Base-by-base conservation (phyloP, 2,888 invertebrate genomes). In the Microchrysa polita region DNA sequence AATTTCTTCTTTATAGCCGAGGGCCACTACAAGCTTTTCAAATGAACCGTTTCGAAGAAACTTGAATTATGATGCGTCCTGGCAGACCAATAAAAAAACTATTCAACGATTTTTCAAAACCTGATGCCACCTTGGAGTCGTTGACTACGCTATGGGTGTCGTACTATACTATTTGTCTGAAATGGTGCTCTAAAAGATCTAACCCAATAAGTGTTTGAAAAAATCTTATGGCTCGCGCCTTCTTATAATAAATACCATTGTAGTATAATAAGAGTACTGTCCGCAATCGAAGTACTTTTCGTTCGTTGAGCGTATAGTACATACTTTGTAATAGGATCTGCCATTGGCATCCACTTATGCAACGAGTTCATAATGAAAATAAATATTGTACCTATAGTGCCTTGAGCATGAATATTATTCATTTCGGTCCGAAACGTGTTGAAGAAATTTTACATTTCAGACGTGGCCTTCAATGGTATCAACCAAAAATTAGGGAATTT, bases 31-130 rank as follows among this genome's bases (percentile, higher is more conserved):
- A 69, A 40, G 69, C 55, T 69, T 55, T 65, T 69, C 20, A 55
- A 57, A 57, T 69, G 69, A 69, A 69, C 69, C 69, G 69, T 69
- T 69, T 69, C 69, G 69, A 18, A 69, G 69, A 69, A 69, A 69
- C 69, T 69, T 57, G 69, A 69, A 69, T 69, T 53, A 40, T 18
- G 20, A 55, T 55, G 69, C 55, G 40, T 69, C 57, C 40, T 22
- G 20, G 18, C 40, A 14, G 69, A 53, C 52, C 67, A 14, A 57
- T n/a, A 57, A 65, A 65, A 40, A 22, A 65, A 55, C 69, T 12
- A 40, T 55, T 55, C 69, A 55, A 34, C n/a, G 42, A 34, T 57
- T 53, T 34, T 48, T 48, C 1, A 69, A 69, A 69, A 55, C 55
- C 42, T 57, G 69, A 69, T 69, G 69, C 69, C 69, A 69, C 69